Evolutionary conservation across 1,140 invertebrate species (phyloP), one percentile per base, ranked within the genome.

Genomic region (Lamellibrachia luymesi): DNA sequence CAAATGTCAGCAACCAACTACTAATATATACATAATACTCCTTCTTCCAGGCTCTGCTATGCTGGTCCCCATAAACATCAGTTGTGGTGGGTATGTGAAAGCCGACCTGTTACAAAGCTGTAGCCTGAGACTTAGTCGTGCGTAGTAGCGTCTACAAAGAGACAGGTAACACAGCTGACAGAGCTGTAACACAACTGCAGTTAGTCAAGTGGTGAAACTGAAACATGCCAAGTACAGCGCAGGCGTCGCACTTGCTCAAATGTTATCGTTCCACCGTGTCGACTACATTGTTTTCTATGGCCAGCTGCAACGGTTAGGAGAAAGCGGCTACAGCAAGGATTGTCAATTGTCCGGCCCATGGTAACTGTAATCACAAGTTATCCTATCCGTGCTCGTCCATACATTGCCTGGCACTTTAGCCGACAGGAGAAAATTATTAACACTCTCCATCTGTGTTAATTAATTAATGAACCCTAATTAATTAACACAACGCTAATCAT

Each of bases 11-110:
- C 64, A 80, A 80, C 64, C 64, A 80, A 80, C 64, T 80, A 80
- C 64, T 80, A 80, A 80, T 80, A 80, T 80, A 80, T 80, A 80
- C 64, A 80, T 80, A 80, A 80, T 80, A 80, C 64, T 80, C 64
- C 64, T 80, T 56, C 52, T 56, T 80, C 64, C 64, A 80, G 64
- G 64, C 64, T 80, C 64, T 80, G 64, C 64, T 80, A 80, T 80
- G 64, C 64, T 80, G 64, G 64, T 80, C 64, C 64, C 64, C 64
- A 80, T 80, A 80, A 80, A 80, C 64, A 80, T 80, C 64, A 80
- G 64, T 80, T 22, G 64, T 80, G 64, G 64, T 17, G 13, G 64
- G 64, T 80, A 22, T 80, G 64, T 80, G 64, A 80, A 80, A 80
- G 64, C 64, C 64, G 64, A 80, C 64, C 64, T 80, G 64, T 80